Evolutionary conservation across 2,888 invertebrate species (phyloP).

Genomic region (Blera fallax): DNA sequence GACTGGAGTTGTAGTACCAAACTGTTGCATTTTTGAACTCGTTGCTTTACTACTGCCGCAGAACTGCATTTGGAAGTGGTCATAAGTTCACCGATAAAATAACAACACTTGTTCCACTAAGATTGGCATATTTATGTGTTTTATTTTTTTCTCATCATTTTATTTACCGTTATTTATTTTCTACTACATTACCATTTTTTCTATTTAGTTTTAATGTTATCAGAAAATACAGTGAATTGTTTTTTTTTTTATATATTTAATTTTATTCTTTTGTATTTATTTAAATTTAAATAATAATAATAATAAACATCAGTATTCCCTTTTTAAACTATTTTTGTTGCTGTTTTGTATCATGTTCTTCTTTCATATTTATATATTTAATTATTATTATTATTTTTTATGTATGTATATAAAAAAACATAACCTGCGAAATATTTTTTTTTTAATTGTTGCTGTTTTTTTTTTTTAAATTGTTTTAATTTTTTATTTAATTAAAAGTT

Average conservation of each 20-base stretch:
- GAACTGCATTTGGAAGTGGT: no score
- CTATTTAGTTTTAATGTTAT: constrained; percentile 71
- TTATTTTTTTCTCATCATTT: constrained; percentile 63
- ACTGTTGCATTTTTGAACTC: no score
- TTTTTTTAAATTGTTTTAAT: constrained; percentile 2
- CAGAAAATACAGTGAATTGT: constrained; percentile 71
- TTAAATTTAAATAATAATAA: constrained; percentile 64
- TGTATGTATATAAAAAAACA: constrained; percentile 69
- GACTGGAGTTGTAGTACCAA: no score
- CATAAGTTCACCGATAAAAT: not conserved
- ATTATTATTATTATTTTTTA: constrained; percentile 51
- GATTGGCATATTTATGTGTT: constrained; percentile 68
- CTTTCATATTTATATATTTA: constrained; percentile 53
- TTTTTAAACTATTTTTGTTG: constrained; percentile 57
- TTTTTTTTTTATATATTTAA: constrained; percentile 37
- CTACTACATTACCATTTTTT: constrained; percentile 71
- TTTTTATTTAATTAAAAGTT: constrained; percentile 32
- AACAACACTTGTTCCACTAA: constrained; percentile 36
- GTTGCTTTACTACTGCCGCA: no score
- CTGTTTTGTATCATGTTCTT: constrained; percentile 32
- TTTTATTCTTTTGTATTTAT: constrained; percentile 49
- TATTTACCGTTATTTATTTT: constrained; percentile 71
- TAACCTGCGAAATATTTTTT: constrained; percentile 59
- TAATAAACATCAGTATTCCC: constrained; percentile 69
- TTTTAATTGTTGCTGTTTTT: constrained; percentile 53